Base-by-base conservation (phyloP, 2,797 vertebrate genomes). In the Chelmon rostratus region DNA sequence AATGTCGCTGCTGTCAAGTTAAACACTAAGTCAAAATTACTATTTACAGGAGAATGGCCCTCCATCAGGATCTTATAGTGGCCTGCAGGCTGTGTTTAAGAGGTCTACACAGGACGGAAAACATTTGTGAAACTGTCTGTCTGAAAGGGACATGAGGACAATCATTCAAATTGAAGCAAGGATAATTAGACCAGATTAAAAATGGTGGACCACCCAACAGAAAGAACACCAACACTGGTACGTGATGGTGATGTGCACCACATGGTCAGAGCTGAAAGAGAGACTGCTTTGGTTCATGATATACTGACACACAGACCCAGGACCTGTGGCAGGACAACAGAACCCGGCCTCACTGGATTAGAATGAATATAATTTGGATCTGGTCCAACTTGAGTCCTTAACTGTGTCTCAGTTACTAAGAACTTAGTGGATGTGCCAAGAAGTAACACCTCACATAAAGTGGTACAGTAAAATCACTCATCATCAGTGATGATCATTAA, bases 11-110 rank as follows among this genome's bases (percentile, higher is more conserved):
- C 63, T 62, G 44, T 68, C 37, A 61, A 57, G 40, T 70, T 74
- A 73, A 79, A 76, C 76, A 59, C 56, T 59, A 68, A 71, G 44
- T 44, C 40, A 37, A 54, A 73, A 67, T 19, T 73, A 65, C 28
- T 82, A 15, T 46, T 57, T 57, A 64, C 50, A n/a, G n/a, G 64
- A 38, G 50, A 69, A n/a, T 15, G 37, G 18, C 49, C 46, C 50
- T 46, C 42, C 18, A 61, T 40, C 18, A 15, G 38, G 28, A 67
- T 35, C 19, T 61, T 52, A 11, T 0, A 54, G 46, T 21, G 23
- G 28, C 12, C 23, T 23, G 19, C 28, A 59, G n/a, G 68, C 38
- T 61, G 18, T 37, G 18, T 38, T 49, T 19, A 18, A 68, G 33
- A 37, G 56, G 8, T 33, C 11, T 64, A 19, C 33, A 13, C 16